These are phyloP conservation scores for Xerus rutilus DNA, from an alignment of 2,797 vertebrate genomes.

Conservation along the genomic window DNA sequence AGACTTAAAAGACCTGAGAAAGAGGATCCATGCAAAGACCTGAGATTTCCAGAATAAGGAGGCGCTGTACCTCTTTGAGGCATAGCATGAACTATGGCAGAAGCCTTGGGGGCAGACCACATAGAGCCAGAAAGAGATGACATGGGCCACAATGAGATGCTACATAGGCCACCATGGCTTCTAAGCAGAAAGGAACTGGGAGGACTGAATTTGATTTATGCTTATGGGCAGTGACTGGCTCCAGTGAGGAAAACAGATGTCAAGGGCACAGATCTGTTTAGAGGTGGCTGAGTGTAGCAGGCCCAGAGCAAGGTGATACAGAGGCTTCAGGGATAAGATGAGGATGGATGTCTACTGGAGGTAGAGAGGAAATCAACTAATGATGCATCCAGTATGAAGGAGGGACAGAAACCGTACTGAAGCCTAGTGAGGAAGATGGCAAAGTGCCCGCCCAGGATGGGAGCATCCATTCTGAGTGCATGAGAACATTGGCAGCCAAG, in stretches of 20 bases:
- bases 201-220: neutral
- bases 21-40: neutral
- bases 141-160: accelerated
- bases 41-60: neutral
- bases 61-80: neutral
- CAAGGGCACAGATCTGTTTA: neutral
- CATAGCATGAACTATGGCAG: neutral
- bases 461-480: neutral
- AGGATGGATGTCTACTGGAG: accelerated
- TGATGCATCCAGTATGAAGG: neutral
- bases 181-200: neutral
- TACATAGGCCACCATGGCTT: neutral
- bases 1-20: neutral
- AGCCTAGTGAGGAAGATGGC: neutral
- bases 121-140: neutral
- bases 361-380: neutral
- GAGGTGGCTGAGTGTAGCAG: neutral
- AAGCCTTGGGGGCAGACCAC: neutral
- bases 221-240: neutral
- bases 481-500: neutral
- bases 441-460: too few species aligned
- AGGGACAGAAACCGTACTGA: neutral
- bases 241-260: neutral
- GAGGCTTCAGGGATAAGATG: neutral
- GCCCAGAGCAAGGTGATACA: accelerated